Evolutionary conservation across 2,888 invertebrate genomes (phyloP), one percentile per base, ranked within the genome.

Genomic region (Parnassius orleans): DNA sequence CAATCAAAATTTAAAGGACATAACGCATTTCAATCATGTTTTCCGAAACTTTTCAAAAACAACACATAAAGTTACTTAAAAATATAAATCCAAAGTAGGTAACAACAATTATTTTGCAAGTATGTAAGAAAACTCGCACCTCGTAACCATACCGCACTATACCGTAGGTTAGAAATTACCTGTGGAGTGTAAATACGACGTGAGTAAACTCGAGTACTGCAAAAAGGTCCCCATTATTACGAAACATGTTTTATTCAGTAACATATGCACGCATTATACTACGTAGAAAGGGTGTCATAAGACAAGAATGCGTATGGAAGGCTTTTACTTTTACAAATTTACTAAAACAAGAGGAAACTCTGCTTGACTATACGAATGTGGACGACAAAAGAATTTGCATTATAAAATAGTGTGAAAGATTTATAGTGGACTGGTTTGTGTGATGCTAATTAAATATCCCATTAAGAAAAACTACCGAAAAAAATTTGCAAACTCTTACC

Each of bases 261-360:
- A 63, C 54, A 58, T 51, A 46, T 41, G 50, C 15, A 41, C 14
- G 48, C 33, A 54, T 54, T 50, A 41, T 33, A 10, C 43, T 46
- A 15, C 46, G 54, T 9, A 44, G 33, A 50, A 52, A 44, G 53
- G 43, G 48, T 42, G 41, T 41, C 24, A 14, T 47, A 50, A 53
- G 57, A 24, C 48, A 57, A 62, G 57, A 43, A 50, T 46, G 46
- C n/a, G 46, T 42, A 53, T 12, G 14, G 48, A 60, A 15, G 46
- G 11, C 53, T 62, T 53, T 53, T 33, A 42, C 42, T 61, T 57
- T 41, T 10, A 61, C 56, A 61, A 57, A 61, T 55, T 44, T 53
- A 59, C 59, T 50, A 9, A 44, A 43, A 33, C 24, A 59, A 53
- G 46, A 12, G 33, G 1, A 24, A 50, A 24, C n/a, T 24, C 10